Evolutionary conservation across 2,113 vertebrate species (phyloP).

Genomic region (Lepidiolamprologus cunningtoni): DNA sequence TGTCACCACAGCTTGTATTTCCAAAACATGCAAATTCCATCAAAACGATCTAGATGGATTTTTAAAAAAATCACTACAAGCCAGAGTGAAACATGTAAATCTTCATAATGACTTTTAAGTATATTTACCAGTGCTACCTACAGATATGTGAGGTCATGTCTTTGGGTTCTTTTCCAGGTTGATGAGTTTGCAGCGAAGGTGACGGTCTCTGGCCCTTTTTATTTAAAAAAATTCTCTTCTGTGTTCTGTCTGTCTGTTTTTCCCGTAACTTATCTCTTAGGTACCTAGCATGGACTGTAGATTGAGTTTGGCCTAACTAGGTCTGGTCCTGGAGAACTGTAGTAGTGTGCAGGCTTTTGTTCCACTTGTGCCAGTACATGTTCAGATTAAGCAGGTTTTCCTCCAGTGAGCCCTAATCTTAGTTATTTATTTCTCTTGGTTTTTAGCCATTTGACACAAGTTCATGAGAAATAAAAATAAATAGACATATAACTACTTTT

Average conservation of each 20-base stretch:
- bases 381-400: neutral
- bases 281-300: slow-evolving; percentile 70
- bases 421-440: neutral
- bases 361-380: neutral
- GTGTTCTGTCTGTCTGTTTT: slow-evolving; percentile 57
- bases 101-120: neutral
- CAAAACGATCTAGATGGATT: neutral
- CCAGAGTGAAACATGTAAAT: neutral
- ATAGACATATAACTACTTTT: neutral
- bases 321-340: slow-evolving; percentile 4
- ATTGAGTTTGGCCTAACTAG: slow-evolving; percentile 48
- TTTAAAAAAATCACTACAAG: neutral
- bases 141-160: slow-evolving; percentile 54
- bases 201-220: slow-evolving; percentile 75
- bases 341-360: slow-evolving; percentile 36
- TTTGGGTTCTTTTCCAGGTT: slow-evolving; percentile 84
- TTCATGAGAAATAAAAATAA: neutral
- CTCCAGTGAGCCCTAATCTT: neutral
- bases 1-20: neutral
- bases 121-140: neutral
- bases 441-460: neutral
- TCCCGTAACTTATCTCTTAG: slow-evolving; percentile 56
- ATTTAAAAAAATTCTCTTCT: slow-evolving; percentile 9
- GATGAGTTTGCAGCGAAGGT: slow-evolving; percentile 82
- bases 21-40: neutral